Evolutionary conservation across 2,113 vertebrate species (phyloP).

Genomic region (Hippocampus guttulatus): DNA sequence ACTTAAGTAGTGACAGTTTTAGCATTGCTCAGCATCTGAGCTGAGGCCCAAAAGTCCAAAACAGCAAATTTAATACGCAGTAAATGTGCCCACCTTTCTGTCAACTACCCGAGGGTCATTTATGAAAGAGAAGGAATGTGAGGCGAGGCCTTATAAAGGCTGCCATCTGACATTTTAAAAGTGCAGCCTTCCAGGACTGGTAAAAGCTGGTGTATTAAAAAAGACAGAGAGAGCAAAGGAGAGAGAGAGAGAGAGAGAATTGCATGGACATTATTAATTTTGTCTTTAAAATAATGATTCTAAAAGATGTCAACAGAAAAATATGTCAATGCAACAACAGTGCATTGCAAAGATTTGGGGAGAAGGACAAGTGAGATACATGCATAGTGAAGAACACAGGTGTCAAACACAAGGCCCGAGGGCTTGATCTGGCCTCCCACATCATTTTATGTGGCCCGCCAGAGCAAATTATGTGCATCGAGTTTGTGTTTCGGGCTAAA

Average conservation of each 20-base stretch:
- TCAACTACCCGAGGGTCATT: conserved; percentile 43
- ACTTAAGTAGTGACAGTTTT: conserved; percentile 45
- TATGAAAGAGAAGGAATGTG: conserved; percentile 57
- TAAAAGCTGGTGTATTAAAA: conserved; percentile 43
- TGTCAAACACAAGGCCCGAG: too few relatives aligned
- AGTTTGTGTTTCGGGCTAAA: too few relatives aligned
- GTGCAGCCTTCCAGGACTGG: conserved; percentile 39
- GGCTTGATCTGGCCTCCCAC: too few relatives aligned
- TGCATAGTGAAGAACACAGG: too few relatives aligned
- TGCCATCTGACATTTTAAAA: conserved; percentile 55
- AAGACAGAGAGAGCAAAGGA: background rate
- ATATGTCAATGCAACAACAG: too few relatives aligned
- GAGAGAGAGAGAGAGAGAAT: too few relatives aligned
- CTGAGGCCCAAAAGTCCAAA: conserved; percentile 23
- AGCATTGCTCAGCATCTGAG: conserved; percentile 32
- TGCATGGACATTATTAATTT: background rate
- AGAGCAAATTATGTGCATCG: too few relatives aligned
- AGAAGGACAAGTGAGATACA: too few relatives aligned
- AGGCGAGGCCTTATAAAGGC: conserved; percentile 49
- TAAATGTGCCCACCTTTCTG: conserved; percentile 40
- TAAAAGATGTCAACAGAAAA: background rate
- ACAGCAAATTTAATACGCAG: conserved; percentile 35
- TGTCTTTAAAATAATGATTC: background rate
- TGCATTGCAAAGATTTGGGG: too few relatives aligned
- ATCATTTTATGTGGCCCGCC: too few relatives aligned